phyloP scores from a whole-genome alignment of 2,113 vertebrate species.

The Phrynosoma blainvillii region DNA sequence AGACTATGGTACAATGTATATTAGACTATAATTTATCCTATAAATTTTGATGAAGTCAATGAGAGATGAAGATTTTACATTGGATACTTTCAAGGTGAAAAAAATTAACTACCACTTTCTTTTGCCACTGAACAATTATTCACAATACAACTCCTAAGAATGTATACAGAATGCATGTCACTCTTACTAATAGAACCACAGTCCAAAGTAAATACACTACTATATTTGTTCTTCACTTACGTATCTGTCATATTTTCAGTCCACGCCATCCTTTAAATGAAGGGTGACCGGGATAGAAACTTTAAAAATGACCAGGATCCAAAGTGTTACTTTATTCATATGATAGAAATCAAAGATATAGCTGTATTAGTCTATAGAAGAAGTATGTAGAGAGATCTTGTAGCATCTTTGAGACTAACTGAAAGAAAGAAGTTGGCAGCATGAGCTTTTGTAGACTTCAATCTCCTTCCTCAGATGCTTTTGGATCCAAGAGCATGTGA shows the following conservation, averaged over 20 bases:
- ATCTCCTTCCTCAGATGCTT: too few relatives aligned
- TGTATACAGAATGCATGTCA: neutral
- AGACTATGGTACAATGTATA: neutral
- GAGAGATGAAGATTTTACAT: slow-evolving; percentile 16
- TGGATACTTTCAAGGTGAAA: slow-evolving; percentile 42
- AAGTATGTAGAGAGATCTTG: too few relatives aligned
- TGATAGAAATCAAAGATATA: too few relatives aligned
- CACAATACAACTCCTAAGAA: neutral
- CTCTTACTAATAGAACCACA: neutral
- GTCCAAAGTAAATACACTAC: too few relatives aligned
- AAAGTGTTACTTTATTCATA: neutral
- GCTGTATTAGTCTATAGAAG: too few relatives aligned
- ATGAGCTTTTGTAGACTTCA: too few relatives aligned
- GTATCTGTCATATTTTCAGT: neutral
- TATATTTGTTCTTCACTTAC: neutral
- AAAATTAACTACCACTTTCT: slow-evolving; percentile 33
- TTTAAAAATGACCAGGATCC: neutral
- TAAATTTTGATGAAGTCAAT: slow-evolving; percentile 28
- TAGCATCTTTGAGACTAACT: too few relatives aligned
- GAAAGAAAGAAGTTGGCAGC: too few relatives aligned
- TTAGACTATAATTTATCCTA: neutral
- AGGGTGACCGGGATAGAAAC: neutral
- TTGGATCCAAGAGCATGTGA: too few relatives aligned
- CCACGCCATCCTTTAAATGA: neutral
- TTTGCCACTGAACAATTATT: neutral